Base-by-base conservation (phyloP, 1,140 invertebrate species). In the Trichogramma pretiosum region DNA sequence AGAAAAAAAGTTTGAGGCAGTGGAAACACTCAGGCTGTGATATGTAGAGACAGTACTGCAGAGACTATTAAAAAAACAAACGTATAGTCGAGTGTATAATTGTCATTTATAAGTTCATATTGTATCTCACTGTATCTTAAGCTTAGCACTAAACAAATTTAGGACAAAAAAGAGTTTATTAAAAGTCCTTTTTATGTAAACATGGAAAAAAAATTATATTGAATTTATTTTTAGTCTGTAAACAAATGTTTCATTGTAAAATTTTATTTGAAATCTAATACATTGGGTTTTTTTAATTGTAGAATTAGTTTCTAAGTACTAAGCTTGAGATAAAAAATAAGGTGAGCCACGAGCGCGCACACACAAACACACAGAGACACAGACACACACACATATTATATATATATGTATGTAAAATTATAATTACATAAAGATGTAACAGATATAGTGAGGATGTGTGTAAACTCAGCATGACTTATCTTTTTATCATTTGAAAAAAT, bases 1-100 rank as follows among this genome's bases (percentile, higher is more conserved):
- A 28, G 24, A 28, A 7, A 11, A 28, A 32, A 46, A 48, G 57
- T 44, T 37, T 21, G 54, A 59, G 65, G 62, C 66, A 69, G 69
- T 69, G 67, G 68, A 68, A 67, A 66, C 65, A 68, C 67, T 61
- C 67, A 70, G 69, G 69, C 69, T 72, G 68, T 70, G 68, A 70
- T 72, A 70, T 56, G 67, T 70, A 70, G 67, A 70, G 63, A 70
- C 68, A 69, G 67, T 68, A 67, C 67, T n/a, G n/a, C n/a, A 69
- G 67, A 70, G 60, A 70, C 63, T 69, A 67, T 67, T 28, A 28
- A 7, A 37, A 46, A 51, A 39, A 47, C 38, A 40, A 40, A 46
- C 11, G 5, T 28, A 28, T 28, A 28, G 5, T 7, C 11, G 11
- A 7, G 11, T 28, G 30, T 42, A 22, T 3, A n/a, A 49, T 55